Conservation (phyloP, 2,888 invertebrate species). For the Spicauda simplicius region DNA sequence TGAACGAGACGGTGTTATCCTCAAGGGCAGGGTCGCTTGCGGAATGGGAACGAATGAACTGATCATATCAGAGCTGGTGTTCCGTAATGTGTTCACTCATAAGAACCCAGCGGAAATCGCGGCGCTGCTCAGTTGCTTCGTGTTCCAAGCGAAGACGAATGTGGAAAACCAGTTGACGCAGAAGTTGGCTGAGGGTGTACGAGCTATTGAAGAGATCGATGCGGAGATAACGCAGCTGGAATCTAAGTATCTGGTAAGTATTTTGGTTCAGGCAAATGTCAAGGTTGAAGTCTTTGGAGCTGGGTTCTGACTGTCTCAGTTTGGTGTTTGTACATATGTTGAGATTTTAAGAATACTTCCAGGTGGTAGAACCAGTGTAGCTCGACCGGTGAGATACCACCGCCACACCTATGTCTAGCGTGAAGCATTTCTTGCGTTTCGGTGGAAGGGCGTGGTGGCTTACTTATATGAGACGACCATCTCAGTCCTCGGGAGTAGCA, state of each 20-base stretch:
- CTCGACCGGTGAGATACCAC: no score
- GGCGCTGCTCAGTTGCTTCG: slow-evolving; percentile 95
- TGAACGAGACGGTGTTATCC: slow-evolving; percentile 75
- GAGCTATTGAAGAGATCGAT: slow-evolving; percentile 89
- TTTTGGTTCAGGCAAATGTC: not conserved
- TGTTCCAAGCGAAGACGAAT: slow-evolving; percentile 93
- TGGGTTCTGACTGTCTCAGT: no score
- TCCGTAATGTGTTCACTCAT: slow-evolving; percentile 94
- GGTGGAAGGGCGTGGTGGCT: no score
- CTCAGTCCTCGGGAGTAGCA: no score
- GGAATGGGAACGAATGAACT: slow-evolving; percentile 90
- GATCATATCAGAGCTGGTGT: slow-evolving; percentile 96
- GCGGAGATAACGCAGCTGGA: slow-evolving; percentile 88
- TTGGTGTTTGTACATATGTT: no score
- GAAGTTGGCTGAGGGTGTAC: slow-evolving; percentile 86
- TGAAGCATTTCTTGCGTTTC: no score
- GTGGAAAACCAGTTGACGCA: slow-evolving; percentile 84
- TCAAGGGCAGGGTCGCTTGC: slow-evolving; percentile 78
- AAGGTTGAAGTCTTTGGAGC: no score
- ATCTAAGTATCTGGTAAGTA: slow-evolving; percentile 82
- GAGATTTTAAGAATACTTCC: no score
- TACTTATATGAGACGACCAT: no score
- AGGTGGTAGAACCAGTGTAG: no score
- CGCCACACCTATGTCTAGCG: no score
- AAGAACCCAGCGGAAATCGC: slow-evolving; percentile 96